phyloP scores from a whole-genome alignment of 2,113 vertebrate species.

The Nannospalax galili region DNA sequence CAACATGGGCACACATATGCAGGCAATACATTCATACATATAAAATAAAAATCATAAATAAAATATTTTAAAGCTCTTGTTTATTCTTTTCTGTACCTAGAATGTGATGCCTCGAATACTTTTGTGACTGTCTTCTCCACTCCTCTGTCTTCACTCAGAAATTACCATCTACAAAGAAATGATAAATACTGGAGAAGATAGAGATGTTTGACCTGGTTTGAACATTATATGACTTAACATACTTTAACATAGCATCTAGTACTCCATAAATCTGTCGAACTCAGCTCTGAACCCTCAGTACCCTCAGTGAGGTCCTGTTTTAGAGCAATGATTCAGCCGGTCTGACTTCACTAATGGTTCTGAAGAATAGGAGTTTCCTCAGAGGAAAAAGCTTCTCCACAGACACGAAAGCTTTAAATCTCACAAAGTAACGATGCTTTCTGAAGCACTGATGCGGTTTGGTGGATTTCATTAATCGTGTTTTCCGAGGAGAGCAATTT shows the following conservation, averaged over 20 bases:
- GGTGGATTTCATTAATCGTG: conserved; percentile 81
- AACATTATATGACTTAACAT: neutral
- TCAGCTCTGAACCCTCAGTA: fast-evolving
- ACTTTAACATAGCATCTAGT: neutral
- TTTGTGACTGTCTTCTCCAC: neutral
- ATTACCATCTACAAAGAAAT: neutral
- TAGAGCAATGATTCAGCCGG: neutral
- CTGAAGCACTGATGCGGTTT: conserved; percentile 71
- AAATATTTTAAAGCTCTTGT: neutral
- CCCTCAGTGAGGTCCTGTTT: neutral
- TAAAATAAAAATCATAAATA: too few relatives aligned
- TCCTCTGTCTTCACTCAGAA: neutral
- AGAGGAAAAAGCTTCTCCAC: neutral
- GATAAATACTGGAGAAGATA: neutral
- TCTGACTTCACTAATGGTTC: neutral
- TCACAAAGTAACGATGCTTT: neutral
- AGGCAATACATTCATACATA: too few relatives aligned
- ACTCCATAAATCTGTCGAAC: neutral
- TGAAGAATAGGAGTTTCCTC: conserved; percentile 1
- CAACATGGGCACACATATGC: too few relatives aligned
- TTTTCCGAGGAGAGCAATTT: conserved; percentile 82
- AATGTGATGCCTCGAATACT: neutral
- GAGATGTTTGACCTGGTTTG: neutral
- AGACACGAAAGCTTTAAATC: conserved; percentile 45
- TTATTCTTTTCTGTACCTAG: neutral